Base-by-base conservation (phyloP, 2,797 vertebrate genomes). In the Sarcoramphus papa region DNA sequence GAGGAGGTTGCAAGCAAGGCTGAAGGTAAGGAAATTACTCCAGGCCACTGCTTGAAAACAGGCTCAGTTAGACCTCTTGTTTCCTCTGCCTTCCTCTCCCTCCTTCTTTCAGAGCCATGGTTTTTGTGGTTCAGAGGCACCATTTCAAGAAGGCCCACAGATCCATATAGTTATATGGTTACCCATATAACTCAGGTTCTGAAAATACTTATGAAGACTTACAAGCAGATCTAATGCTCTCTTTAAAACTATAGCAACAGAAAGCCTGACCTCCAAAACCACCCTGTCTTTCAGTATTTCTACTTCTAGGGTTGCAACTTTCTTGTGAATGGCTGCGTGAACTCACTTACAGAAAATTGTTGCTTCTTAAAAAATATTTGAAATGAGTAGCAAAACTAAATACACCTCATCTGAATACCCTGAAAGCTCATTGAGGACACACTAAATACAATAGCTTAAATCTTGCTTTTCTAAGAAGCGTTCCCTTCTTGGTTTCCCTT, bases 61-160 rank as follows among this genome's bases (percentile, higher is more conserved):
- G 41, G 9, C 15, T 62, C 31, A 9, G 18, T 25, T 30, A 33
- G 8, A 68, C 16, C 12, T 63, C 43, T 20, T 6, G 3, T 28
- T 63, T 33, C 51, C 41, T 69, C 62, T 75, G 21, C 41, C 14
- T 30, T 69, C 50, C 27, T 60, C n/a, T 65, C 7, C 30, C 11
- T 65, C 45, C 21, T 47, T 4, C 31, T 40, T 74, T 9, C 47
- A 74, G 23, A 47, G 31, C 3, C 2, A 0, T 6, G 3, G 0
- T 15, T 54, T 62, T 56, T 22, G 20, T 76, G 59, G 35, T 56
- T 64, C 43, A 85, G 50, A 54, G 31, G 12, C 37, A 47, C 2
- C 7, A 16, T 20, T 73, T 73, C 47, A 62, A 63, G 50, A 73
- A 59, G 76, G 60, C 28, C 12, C n/a, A 28, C 3, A 9, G 25